These are phyloP conservation scores for Mactra quadrangularis DNA, from an alignment of 1,140 invertebrate genomes.

Conservation along the genomic window DNA sequence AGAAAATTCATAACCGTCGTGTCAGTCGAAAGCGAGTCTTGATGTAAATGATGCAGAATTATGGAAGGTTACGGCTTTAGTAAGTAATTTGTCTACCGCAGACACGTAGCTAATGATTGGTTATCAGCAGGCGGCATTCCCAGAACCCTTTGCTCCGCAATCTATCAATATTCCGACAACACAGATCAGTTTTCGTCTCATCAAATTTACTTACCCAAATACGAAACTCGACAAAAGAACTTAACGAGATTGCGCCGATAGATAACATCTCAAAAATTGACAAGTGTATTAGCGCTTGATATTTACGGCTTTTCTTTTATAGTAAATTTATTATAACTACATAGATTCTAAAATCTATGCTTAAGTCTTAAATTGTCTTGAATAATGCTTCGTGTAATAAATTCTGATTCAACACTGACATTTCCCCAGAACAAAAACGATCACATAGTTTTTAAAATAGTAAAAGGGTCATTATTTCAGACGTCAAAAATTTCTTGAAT, in stretches of 20 bases:
- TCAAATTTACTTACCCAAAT: constrained; percentile 31
- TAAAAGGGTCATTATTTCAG: too few relatives aligned
- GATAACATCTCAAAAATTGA: constrained; percentile 15
- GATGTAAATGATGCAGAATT: constrained; percentile 56
- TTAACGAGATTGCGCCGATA: constrained; percentile 31
- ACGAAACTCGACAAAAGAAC: constrained; percentile 32
- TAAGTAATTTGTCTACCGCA: constrained; percentile 59
- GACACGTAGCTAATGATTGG: constrained; percentile 47
- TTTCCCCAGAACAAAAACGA: too few relatives aligned
- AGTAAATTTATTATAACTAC: too few relatives aligned
- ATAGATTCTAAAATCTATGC: too few relatives aligned
- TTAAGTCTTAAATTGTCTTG: too few relatives aligned
- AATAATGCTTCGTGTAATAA: too few relatives aligned
- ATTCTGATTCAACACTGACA: too few relatives aligned
- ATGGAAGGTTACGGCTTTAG: constrained; percentile 52
- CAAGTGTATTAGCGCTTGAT: too few relatives aligned
- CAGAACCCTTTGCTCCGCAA: constrained; percentile 43
- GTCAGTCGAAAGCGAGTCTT: constrained; percentile 36
- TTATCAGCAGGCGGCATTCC: constrained; percentile 29
- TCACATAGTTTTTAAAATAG: too few relatives aligned
- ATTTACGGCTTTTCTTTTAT: too few relatives aligned
- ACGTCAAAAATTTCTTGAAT: too few relatives aligned
- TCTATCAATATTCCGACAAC: constrained; percentile 51
- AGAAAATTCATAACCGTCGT: constrained; percentile 48
- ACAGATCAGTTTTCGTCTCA: constrained; percentile 30